Evolutionary conservation across 2,888 invertebrate species (phyloP).

Genomic region (Pyrgus malvae): DNA sequence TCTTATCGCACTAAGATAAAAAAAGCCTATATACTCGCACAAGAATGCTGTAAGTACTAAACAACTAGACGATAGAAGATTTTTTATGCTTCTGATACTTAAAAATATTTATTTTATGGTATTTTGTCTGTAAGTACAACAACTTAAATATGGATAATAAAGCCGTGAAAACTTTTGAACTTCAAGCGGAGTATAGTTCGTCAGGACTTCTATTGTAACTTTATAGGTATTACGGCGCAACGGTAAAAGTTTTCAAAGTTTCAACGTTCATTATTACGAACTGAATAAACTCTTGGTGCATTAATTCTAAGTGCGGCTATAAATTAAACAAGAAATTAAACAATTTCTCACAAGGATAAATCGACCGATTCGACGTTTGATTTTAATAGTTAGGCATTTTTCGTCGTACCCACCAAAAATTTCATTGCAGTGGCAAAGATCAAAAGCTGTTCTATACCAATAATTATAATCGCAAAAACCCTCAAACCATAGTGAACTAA

Average conservation of each 20-base stretch:
- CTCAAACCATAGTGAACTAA: no score
- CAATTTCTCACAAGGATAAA: no score
- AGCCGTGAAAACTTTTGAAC: constrained; percentile 7
- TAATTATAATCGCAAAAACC: no score
- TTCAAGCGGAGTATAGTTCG: constrained; percentile 1
- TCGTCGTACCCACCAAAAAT: no score
- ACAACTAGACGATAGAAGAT: no score
- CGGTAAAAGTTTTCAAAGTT: constrained; percentile 27
- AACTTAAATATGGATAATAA: neutral
- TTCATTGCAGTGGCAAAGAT: no score
- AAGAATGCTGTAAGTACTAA: no score
- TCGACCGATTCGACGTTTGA: no score
- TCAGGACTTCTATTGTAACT: constrained; percentile 9
- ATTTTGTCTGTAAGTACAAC: neutral
- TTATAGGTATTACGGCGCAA: constrained; percentile 13
- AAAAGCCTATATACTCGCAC: no score
- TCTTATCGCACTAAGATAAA: no score
- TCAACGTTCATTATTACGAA: constrained; percentile 4
- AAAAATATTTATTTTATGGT: neutral
- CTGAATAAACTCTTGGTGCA: neutral
- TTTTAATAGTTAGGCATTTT: no score
- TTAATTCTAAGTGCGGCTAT: neutral
- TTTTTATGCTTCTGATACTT: neutral
- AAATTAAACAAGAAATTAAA: neutral
- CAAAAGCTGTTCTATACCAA: no score